Base-by-base conservation (phyloP, 2,797 vertebrate species). In the Artibeus lituratus region DNA sequence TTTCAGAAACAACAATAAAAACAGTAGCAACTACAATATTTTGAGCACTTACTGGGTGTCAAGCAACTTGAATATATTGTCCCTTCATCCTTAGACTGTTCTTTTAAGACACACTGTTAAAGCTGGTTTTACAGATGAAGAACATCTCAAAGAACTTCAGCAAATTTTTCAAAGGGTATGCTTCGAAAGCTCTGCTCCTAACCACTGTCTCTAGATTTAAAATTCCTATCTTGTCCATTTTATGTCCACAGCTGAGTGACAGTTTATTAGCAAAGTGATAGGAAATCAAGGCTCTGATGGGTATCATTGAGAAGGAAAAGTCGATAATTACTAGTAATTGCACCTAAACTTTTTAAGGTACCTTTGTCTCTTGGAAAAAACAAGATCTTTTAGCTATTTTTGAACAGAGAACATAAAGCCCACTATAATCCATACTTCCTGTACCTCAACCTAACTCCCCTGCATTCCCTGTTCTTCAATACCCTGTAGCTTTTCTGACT, bases 51-150 rank as follows among this genome's bases (percentile, higher is more conserved):
- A 35, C 2, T 72, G 18, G 12, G 12, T 77, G 18, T 73, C 47
- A 91, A 19, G 10, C 6, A 93, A 84, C 2, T 80, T 91, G 21
- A 2, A 42, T 0, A 22, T 59, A 90, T 83, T 97, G 24, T 76
- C 26, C 90, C 18, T 74, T 78, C 76, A 85, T 88, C 24, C 37
- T 92, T 42, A 84, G 53, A 72, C 57, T 9, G 29, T 53, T 37
- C 26, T 44, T 92, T 92, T 86, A 94, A 92, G 7, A 80, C 18
- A 89, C 2, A 44, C 5, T 59, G 62, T 39, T 83, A 85, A 83
- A 94, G 70, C 2, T 86, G 32, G 76, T 51, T 92, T 94, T 67
- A 91, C 19, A 65, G 18, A 26, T 51, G 3, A 90, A 96, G 51
- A 93, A 72, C 8, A 35, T 51, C 29, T 91, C 10, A 21, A 15